phyloP scores from a whole-genome alignment of 1,140 invertebrate genomes.

The Schmidtea mediterranea region DNA sequence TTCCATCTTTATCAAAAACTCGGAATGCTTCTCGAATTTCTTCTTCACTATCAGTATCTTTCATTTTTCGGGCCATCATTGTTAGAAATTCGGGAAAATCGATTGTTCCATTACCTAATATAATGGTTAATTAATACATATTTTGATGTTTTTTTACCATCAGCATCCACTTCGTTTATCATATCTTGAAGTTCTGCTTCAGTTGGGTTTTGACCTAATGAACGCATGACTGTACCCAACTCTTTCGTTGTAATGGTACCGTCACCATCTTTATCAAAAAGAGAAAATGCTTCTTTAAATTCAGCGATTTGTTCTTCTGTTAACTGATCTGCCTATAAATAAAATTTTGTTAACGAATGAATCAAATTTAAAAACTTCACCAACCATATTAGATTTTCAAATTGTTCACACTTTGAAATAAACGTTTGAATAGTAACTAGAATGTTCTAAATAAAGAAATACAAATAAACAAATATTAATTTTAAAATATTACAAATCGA shows the following conservation, averaged over 20 bases:
- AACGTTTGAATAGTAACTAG: too few relatives aligned
- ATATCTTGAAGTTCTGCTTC: conserved; percentile 97
- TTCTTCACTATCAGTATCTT: conserved; percentile 88
- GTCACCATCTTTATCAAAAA: conserved; percentile 97
- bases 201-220: conserved; percentile 91
- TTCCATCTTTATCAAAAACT: conserved; percentile 84
- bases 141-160: conserved; percentile 41
- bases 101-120: conserved; percentile 90
- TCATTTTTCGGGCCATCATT: conserved; percentile 98
- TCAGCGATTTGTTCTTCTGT: conserved; percentile 29
- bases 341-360: background rate
- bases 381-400: too few relatives aligned
- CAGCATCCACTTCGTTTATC: conserved; percentile 98
- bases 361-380: too few relatives aligned
- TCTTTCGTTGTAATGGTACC: conserved; percentile 98
- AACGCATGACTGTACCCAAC: conserved; percentile 92
- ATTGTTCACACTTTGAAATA: too few relatives aligned
- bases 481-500: too few relatives aligned
- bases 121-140: conserved; percentile 28
- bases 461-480: too few relatives aligned
- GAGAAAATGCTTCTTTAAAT: conserved; percentile 95
- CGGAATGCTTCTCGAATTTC: conserved; percentile 93
- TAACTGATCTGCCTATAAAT: conserved; percentile 6
- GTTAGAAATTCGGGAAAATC: conserved; percentile 93
- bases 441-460: too few relatives aligned